Evolutionary conservation across 92 coral and sea anemone species (phyloP).

Genomic region (Siderastrea siderea): DNA sequence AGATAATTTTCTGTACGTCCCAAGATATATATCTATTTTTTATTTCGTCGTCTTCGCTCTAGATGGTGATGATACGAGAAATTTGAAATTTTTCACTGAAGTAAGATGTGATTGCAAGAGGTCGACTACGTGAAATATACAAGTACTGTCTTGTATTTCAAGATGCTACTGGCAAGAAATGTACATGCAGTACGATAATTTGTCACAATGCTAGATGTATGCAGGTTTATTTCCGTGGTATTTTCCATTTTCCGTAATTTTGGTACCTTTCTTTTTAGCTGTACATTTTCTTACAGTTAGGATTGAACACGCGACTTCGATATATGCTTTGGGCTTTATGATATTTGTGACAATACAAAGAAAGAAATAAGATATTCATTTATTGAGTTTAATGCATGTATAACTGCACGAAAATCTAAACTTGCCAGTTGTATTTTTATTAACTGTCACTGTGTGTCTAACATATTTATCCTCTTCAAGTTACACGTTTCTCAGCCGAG

Average conservation of each 20-base stretch:
- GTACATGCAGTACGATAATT: not conserved
- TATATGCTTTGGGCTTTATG: not conserved
- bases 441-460: not conserved
- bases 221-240: not conserved
- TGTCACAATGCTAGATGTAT: not conserved
- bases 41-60: not conserved
- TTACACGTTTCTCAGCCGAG: not conserved
- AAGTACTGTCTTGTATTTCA: not conserved
- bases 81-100: not conserved
- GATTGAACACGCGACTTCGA: constrained; percentile 2
- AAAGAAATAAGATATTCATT: constrained; percentile 27
- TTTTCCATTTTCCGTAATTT: not conserved
- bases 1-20: not conserved
- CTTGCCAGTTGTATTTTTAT: not conserved
- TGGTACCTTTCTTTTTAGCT: not conserved
- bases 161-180: not conserved
- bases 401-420: constrained; percentile 20
- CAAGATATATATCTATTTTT: not conserved
- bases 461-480: not conserved
- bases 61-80: not conserved
- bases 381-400: not conserved
- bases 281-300: not conserved
- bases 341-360: not conserved
- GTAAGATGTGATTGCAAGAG: not conserved
- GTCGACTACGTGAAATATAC: not conserved